Conservation (phyloP, 2,888 invertebrate genomes). For the Agapostemon virescens region DNA sequence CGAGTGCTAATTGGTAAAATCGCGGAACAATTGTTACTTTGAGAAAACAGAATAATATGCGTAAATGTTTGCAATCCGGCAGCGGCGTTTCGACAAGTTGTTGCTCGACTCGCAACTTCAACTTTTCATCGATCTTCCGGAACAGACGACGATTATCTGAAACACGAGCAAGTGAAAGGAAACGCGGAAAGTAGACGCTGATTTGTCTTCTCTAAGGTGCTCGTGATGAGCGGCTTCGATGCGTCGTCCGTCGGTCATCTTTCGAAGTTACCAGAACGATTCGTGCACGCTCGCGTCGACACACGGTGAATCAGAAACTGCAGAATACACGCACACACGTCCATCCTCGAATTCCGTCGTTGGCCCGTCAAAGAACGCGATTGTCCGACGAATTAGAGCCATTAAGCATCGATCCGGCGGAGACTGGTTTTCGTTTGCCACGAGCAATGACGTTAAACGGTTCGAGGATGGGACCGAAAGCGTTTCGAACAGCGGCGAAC, state of each 20-base stretch:
- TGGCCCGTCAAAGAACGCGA: not conserved
- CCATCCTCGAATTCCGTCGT: constrained; percentile 16
- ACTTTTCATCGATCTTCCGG: constrained; percentile 14
- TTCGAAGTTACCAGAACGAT: not conserved
- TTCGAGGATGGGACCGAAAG: constrained; percentile 6
- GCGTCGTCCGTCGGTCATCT: constrained; percentile 5
- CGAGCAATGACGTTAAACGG: constrained; percentile 16
- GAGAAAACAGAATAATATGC: too few relatives aligned
- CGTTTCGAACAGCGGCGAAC: not conserved
- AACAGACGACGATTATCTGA: not conserved
- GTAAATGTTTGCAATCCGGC: not conserved
- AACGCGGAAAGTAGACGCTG: not conserved
- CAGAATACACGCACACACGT: constrained; percentile 2
- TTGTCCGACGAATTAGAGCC: not conserved
- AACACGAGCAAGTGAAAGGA: constrained; percentile 6
- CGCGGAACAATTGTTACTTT: too few relatives aligned
- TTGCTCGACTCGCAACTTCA: not conserved
- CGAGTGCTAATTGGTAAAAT: too few relatives aligned
- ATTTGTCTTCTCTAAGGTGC: not conserved
- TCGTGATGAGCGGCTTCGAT: not conserved
- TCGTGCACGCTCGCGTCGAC: not conserved
- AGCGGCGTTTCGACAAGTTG: not conserved
- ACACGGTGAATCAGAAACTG: not conserved
- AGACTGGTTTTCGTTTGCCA: not conserved
- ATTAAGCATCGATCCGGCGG: not conserved